phyloP scores from a whole-genome alignment of 2,888 invertebrate species.

The Dysmachus trigonus region DNA sequence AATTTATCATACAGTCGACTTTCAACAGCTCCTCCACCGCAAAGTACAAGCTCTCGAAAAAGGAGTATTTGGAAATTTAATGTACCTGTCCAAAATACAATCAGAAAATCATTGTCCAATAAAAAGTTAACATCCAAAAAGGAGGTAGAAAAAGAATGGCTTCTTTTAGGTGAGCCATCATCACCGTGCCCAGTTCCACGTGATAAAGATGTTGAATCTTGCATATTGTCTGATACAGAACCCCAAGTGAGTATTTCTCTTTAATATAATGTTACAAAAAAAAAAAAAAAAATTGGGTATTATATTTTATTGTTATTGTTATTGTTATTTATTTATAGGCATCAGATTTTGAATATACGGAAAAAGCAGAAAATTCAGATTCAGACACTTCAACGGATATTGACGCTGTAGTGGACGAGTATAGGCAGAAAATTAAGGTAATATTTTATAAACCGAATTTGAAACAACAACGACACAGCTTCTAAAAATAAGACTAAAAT shows the following conservation, averaged over 20 bases:
- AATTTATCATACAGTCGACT: conserved; percentile 63
- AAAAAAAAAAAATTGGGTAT: too few species aligned
- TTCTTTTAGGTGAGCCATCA: conserved; percentile 63
- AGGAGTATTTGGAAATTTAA: conserved; percentile 61
- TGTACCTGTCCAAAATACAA: conserved; percentile 58
- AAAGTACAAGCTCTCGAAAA: conserved; percentile 52
- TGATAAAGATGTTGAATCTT: conserved; percentile 61
- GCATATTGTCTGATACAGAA: conserved; percentile 61
- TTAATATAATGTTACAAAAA: not conserved
- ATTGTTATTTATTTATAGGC: conserved; percentile 15
- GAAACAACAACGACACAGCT: too few species aligned
- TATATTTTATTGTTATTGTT: not conserved
- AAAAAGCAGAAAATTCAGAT: conserved; percentile 67
- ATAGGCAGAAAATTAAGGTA: conserved; percentile 76
- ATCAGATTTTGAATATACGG: conserved; percentile 50
- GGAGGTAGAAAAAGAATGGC: conserved; percentile 64
- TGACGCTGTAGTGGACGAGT: conserved; percentile 80
- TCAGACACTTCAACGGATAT: conserved; percentile 80
- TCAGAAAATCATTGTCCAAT: conserved; percentile 56
- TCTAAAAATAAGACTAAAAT: too few species aligned
- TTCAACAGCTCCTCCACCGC: conserved; percentile 57
- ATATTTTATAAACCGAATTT: too few species aligned
- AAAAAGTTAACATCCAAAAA: conserved; percentile 54
- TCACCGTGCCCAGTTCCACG: conserved; percentile 60
- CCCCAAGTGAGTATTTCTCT: conserved; percentile 56